Evolutionary conservation across 1,140 invertebrate genomes (phyloP).

Genomic region (Drosophila littoralis): DNA sequence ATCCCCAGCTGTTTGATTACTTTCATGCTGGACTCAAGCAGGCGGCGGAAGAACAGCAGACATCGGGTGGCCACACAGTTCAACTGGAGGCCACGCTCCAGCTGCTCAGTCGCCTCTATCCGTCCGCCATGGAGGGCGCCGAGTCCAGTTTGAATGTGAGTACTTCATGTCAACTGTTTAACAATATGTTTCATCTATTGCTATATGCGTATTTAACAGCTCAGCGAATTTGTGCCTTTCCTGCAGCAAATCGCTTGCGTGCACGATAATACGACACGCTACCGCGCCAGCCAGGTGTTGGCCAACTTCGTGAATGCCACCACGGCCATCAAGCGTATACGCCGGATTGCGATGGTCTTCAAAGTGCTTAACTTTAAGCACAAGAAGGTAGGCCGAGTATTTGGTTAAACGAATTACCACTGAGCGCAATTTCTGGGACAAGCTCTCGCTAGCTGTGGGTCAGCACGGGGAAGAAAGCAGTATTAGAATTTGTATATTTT

Average conservation of each 20-base stretch:
- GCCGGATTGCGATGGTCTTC: constrained; percentile 8
- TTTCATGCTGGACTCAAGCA: constrained; percentile 86
- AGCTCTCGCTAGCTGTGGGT: too few relatives aligned
- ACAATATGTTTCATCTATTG: neutral
- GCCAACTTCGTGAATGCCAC: constrained; percentile 41
- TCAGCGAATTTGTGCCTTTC: constrained; percentile 88
- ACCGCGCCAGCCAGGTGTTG: constrained; percentile 45
- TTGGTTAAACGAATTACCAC: too few relatives aligned
- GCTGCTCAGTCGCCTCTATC: constrained; percentile 91
- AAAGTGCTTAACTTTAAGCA: constrained; percentile 9
- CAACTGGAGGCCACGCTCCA: constrained; percentile 92
- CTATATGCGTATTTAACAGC: constrained; percentile 74
- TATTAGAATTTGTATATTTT: too few relatives aligned
- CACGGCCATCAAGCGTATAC: constrained; percentile 16
- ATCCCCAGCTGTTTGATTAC: constrained; percentile 91
- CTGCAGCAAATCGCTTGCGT: constrained; percentile 86
- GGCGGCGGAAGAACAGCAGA: constrained; percentile 19
- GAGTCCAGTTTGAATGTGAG: constrained; percentile 88
- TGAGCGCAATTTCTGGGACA: too few relatives aligned
- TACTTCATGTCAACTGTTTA: neutral
- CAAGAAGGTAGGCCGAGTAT: constrained; percentile 76
- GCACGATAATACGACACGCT: constrained; percentile 44
- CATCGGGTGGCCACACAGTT: constrained; percentile 74
- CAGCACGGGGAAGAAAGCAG: too few relatives aligned
- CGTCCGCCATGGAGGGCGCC: constrained; percentile 88